Conservation (phyloP, 2,113 vertebrate species). For the Coracopsis vasa region DNA sequence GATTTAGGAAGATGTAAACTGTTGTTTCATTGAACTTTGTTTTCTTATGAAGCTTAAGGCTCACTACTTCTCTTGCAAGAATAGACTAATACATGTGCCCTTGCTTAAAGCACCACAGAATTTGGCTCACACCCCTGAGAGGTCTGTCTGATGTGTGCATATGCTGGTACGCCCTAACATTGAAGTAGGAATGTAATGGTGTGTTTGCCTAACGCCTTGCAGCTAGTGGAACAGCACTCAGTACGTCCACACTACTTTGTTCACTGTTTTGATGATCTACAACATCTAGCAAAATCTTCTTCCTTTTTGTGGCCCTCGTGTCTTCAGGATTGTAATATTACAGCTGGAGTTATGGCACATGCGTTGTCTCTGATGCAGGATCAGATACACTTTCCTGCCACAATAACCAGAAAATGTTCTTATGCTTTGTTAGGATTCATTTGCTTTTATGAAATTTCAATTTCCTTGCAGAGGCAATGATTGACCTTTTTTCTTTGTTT, state of each 20-base stretch:
- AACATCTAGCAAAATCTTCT: neutral
- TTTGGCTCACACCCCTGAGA: neutral
- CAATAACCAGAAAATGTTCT: neutral
- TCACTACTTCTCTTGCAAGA: neutral
- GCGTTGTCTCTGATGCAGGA: neutral
- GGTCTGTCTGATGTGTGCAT: too few relatives aligned
- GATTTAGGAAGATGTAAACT: neutral
- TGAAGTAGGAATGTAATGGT: neutral
- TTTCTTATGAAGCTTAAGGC: neutral
- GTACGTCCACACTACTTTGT: neutral
- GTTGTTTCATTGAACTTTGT: neutral
- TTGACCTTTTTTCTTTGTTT: neutral
- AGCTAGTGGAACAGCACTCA: neutral
- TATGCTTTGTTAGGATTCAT: neutral
- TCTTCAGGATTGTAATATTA: neutral
- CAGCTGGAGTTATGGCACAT: neutral
- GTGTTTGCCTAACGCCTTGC: neutral
- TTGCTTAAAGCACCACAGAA: neutral
- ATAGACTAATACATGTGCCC: rapidly evolving
- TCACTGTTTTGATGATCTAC: neutral
- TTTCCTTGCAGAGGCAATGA: neutral
- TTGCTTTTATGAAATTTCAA: neutral
- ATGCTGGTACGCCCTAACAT: neutral
- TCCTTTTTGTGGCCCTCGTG: neutral
- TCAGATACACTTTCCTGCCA: neutral